Conservation (phyloP, 2,888 invertebrate species). For the Cheilosia urbana region DNA sequence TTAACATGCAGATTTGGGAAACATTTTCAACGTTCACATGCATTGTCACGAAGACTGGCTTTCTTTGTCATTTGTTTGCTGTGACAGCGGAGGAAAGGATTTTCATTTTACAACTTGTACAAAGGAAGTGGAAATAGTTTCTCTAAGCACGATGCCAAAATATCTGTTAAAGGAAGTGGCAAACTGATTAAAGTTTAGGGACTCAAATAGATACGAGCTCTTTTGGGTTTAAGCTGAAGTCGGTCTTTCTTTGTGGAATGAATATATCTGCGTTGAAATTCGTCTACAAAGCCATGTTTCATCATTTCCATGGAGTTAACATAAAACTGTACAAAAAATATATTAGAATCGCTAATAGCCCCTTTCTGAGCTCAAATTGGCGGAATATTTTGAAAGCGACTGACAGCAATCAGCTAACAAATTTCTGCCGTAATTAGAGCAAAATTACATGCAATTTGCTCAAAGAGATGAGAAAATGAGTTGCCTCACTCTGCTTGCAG, state of each 20-base stretch:
- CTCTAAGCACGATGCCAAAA: neutral
- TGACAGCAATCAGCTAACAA: neutral
- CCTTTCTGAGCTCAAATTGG: neutral
- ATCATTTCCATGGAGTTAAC: too few species aligned
- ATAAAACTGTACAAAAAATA: too few species aligned
- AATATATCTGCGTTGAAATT: too few species aligned
- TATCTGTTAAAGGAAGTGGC: neutral
- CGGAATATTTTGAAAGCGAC: neutral
- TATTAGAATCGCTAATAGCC: neutral
- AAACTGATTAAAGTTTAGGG: neutral
- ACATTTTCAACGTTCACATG: constrained; percentile 21
- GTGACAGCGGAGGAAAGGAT: constrained; percentile 42
- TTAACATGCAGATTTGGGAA: constrained; percentile 43
- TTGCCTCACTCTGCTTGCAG: too few species aligned
- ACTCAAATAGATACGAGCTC: neutral
- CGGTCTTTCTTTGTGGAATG: too few species aligned
- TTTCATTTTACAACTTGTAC: constrained; percentile 20
- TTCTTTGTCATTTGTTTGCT: constrained; percentile 40
- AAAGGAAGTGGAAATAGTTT: constrained; percentile 27
- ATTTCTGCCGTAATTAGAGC: neutral
- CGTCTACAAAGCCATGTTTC: too few species aligned
- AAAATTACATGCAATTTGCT: neutral
- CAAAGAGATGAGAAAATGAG: too few species aligned
- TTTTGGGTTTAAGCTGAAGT: too few species aligned
- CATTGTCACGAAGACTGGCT: constrained; percentile 44